Conservation (phyloP, 2,797 vertebrate genomes). For the Esox lucius region DNA sequence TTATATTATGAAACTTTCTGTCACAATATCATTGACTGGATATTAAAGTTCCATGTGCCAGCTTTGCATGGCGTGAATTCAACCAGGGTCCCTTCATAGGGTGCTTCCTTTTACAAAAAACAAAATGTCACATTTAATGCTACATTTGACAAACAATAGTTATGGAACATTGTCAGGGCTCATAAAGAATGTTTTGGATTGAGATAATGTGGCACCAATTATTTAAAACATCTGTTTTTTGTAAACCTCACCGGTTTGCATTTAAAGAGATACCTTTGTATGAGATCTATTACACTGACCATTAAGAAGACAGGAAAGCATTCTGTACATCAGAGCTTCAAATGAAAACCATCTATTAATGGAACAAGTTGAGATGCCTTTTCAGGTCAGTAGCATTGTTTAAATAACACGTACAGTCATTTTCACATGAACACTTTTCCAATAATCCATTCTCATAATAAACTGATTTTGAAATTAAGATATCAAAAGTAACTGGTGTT, state of each 20-base stretch:
- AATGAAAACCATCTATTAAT: not conserved
- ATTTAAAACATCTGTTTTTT: constrained; percentile 39
- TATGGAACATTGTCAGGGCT: constrained; percentile 1
- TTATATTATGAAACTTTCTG: constrained; percentile 80
- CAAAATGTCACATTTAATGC: constrained; percentile 47
- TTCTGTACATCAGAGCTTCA: constrained; percentile 50
- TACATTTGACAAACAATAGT: constrained; percentile 45
- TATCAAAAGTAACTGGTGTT: not conserved
- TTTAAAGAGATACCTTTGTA: not conserved
- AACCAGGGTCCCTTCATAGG: constrained; percentile 42
- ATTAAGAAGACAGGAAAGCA: constrained; percentile 55
- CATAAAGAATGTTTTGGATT: constrained; percentile 14
- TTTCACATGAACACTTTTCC: constrained; percentile 5
- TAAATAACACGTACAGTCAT: constrained; percentile 11
- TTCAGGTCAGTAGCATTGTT: not conserved
- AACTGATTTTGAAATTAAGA: constrained; percentile 13
- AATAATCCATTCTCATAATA: not conserved
- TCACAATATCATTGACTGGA: constrained; percentile 57
- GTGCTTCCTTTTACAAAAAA: constrained; percentile 36
- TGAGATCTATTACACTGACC: constrained; percentile 33
- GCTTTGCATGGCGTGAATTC: constrained; percentile 22
- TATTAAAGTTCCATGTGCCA: constrained; percentile 9
- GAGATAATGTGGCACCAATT: constrained; percentile 40
- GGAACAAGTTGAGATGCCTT: not conserved
- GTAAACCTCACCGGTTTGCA: constrained; percentile 25